Conservation (phyloP, 2,797 vertebrate genomes). For the Sus cebifrons region DNA sequence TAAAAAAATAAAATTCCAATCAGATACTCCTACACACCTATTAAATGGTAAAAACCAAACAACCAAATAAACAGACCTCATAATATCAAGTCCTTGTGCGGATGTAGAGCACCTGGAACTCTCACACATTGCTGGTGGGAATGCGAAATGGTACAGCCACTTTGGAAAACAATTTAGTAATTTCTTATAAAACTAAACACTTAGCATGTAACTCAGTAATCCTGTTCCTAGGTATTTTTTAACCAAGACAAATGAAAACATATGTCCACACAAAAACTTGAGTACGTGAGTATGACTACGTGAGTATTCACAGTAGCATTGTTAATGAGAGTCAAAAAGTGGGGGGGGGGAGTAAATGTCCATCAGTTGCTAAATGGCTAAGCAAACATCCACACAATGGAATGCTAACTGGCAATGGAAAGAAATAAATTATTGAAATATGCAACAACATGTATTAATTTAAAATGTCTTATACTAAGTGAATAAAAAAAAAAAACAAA, state of each 20-base stretch:
- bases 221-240: slow-evolving; percentile 14
- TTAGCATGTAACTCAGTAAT: slow-evolving; percentile 21
- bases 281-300: background rate
- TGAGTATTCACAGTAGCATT: slow-evolving; percentile 31
- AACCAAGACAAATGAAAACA: slow-evolving; percentile 37
- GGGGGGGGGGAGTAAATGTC: background rate
- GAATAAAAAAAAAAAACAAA: background rate
- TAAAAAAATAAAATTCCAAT: slow-evolving; percentile 50
- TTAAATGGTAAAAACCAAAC: slow-evolving; percentile 13
- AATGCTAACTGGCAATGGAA: slow-evolving; percentile 45
- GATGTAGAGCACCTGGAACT: background rate
- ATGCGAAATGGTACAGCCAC: background rate
- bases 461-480: background rate
- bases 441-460: background rate
- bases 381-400: background rate
- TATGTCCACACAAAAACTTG: background rate
- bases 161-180: slow-evolving; percentile 47
- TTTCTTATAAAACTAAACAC: slow-evolving; percentile 38
- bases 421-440: background rate
- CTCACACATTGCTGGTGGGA: background rate
- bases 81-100: background rate
- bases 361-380: background rate
- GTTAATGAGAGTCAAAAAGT: background rate
- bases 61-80: background rate
- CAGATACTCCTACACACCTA: background rate